These are phyloP conservation scores for Rhinella marina DNA, from an alignment of 2,797 vertebrate genomes.

Conservation along the genomic window DNA sequence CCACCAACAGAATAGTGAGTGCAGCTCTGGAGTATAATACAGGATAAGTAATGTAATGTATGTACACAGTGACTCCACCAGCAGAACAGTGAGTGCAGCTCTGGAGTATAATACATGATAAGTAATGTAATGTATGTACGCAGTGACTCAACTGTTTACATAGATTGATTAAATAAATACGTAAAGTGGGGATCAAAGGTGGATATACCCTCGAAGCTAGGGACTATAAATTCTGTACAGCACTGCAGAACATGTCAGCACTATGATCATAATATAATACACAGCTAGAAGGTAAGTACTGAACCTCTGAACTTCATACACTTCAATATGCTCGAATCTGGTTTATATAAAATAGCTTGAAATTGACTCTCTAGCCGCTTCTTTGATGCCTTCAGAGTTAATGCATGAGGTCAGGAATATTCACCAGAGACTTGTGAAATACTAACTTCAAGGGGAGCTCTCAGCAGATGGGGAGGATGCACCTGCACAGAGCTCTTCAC, in stretches of 20 bases:
- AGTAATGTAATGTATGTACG: too few relatives aligned
- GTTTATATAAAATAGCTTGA: conserved; percentile 14
- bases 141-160: too few relatives aligned
- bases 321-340: background rate
- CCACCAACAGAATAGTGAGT: too few relatives aligned
- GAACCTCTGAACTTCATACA: background rate
- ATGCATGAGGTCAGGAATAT: conserved; percentile 46
- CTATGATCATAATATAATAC: background rate
- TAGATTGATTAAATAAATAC: background rate
- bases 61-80: too few relatives aligned
- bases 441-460: conserved; percentile 32
- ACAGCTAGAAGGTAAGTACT: background rate
- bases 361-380: background rate
- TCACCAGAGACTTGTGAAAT: conserved; percentile 36
- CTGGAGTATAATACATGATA: too few relatives aligned
- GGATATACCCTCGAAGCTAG: background rate
- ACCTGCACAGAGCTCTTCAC: background rate
- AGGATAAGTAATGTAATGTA: too few relatives aligned
- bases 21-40: too few relatives aligned
- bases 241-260: background rate
- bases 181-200: background rate
- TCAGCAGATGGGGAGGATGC: conserved; percentile 49
- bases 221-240: background rate
- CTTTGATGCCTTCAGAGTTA: conserved; percentile 39
- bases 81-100: too few relatives aligned